Percentiles rank a stretch among this genome's conserved stretches.
Conservation (phyloP, 2,113 vertebrate species). For the Anguilla japonica region DNA sequence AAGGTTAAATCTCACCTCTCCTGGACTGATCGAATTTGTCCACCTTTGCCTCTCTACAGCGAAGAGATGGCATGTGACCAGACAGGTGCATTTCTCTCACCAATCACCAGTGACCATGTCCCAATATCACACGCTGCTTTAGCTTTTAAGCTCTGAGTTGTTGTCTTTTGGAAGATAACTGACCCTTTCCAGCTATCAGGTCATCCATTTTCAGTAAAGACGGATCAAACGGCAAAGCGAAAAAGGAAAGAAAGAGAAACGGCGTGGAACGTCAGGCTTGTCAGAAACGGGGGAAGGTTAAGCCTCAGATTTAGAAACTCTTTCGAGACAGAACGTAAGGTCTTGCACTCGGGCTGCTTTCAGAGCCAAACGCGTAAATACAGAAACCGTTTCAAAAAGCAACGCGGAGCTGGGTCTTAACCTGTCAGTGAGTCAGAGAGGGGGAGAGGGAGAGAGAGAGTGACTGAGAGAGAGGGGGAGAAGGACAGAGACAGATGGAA, state of each 20-base stretch:
- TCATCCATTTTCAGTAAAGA: neutral
- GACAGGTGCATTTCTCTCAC: no score
- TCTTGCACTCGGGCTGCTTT: neutral
- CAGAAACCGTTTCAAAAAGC: neutral
- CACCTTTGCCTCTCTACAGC: no score
- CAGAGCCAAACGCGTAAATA: neutral
- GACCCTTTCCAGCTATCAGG: neutral
- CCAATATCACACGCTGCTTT: neutral
- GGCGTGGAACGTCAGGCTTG: neutral
- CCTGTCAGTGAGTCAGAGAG: neutral
- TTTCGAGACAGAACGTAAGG: neutral
- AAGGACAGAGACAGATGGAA: neutral
- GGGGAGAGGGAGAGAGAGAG: neutral
- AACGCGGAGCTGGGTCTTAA: neutral
- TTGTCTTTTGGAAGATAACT: neutral
- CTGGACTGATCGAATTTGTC: no score
- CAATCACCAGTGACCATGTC: neutral
- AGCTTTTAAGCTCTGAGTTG: neutral
- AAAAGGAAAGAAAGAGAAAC: neutral
- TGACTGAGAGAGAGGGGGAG: neutral
- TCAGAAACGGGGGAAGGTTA: neutral
- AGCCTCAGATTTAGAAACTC: neutral
- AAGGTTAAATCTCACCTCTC: neutral
- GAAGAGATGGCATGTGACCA: neutral
- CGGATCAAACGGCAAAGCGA: neutral